Conservation (phyloP, 2,113 vertebrate species). For the Channa argus region DNA sequence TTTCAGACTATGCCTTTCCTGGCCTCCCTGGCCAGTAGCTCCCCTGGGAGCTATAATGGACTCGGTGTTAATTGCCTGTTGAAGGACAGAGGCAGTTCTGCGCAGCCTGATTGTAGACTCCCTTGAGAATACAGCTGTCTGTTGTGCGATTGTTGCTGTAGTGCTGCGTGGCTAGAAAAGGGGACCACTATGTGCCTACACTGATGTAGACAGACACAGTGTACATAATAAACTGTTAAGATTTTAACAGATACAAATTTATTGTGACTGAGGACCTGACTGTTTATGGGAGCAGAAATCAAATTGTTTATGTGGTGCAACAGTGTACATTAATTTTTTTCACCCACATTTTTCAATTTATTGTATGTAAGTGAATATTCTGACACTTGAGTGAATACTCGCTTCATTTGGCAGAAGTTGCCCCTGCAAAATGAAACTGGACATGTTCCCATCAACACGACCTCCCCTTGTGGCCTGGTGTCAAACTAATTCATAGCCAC, state of each 20-base stretch:
- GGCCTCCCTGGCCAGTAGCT: slow-evolving; percentile 72
- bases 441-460: slow-evolving; percentile 66
- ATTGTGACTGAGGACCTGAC: slow-evolving; percentile 4
- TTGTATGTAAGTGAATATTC: slow-evolving; percentile 15
- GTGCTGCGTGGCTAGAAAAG: slow-evolving; percentile 72
- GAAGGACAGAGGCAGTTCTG: slow-evolving; percentile 89
- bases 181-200: slow-evolving; percentile 46
- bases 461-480: slow-evolving; percentile 72
- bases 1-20: slow-evolving; percentile 85
- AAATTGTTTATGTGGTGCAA: background rate
- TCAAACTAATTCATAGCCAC: slow-evolving; percentile 57
- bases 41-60: slow-evolving; percentile 87
- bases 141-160: slow-evolving; percentile 83
- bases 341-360: background rate
- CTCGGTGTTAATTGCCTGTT: slow-evolving; percentile 89
- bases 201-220: slow-evolving; percentile 38
- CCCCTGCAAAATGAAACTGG: slow-evolving; percentile 35
- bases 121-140: slow-evolving; percentile 85
- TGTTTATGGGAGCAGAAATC: background rate
- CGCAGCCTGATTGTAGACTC: slow-evolving; percentile 86
- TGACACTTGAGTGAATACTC: slow-evolving; percentile 7
- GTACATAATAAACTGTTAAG: background rate
- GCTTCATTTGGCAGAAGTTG: slow-evolving; percentile 25
- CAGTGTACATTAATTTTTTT: background rate
- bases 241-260: slow-evolving; percentile 16